Evolutionary conservation across 2,113 vertebrate genomes (phyloP), one percentile per base, ranked within the genome.

Genomic region (Oreocharis arfaki): DNA sequence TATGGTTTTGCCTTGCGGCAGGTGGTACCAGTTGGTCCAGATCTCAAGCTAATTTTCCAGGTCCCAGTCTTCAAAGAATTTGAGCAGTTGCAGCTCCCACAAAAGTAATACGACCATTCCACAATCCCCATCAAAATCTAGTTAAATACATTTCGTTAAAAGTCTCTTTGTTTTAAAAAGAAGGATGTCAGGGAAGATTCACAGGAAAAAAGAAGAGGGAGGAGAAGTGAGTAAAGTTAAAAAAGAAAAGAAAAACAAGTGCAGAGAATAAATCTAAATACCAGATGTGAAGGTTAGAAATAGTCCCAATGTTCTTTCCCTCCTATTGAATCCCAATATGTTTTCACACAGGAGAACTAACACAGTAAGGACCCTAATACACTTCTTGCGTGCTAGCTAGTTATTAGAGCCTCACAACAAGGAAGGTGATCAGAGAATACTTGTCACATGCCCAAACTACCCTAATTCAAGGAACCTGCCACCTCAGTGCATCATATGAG

Each of bases 291-390:
- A 61, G 32, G 42, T 27, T 55, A 87, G 71, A 84, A 94, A 81
- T 11, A 86, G 75, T 49, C 61, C 16, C 56, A 70, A 5, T 19
- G 16, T 78, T 76, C 22, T 47, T 87, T 92, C 83, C 24, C 74
- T 95, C 87, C 95, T 95, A 70, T 71, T 93, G 87, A 65, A 93
- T 87, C 74, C 95, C 95, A 88, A 56, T 93, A 78, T 74, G 67
- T 97, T 98, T 97, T 98, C 97, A 97, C 96, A 98, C 97, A 97
- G 97, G 59, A 89, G 91, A 42, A 92, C 94, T 98, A 98, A 98
- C 97, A 98, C 75, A 47, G 44, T 30, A 75, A 92, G 82, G 70
- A 87, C 56, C 1, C 90, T 98, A 98, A 98, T 95, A 87, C 94
- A 87, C 94, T 20, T 71, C 84, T 98, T 98, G 98, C 97, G 88